Evolutionary conservation across 2,113 vertebrate species (phyloP), one percentile per base, ranked within the genome.

Genomic region (Castor canadensis): DNA sequence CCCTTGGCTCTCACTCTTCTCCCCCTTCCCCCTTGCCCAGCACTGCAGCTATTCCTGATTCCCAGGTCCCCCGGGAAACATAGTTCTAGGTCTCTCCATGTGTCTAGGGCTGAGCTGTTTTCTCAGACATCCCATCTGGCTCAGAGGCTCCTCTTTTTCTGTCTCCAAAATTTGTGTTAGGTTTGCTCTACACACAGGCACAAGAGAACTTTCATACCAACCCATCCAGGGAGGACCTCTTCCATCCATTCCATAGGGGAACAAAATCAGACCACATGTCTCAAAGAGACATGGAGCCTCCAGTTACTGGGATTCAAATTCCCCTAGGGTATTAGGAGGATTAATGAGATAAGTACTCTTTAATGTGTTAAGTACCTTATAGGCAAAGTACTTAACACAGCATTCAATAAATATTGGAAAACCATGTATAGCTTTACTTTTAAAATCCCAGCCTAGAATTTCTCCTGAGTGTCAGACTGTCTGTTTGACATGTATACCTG

Each of bases 311-410:
- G 52, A 75, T 73, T 77, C 76, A 71, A 85, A 49, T 60, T 22
- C 60, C n/a, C 30, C 49, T 72, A 45, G 54, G 62, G 24, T 7
- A 77, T 52, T 80, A 73, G 40, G 22, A 77, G n/a, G 28, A 22
- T 49, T 76, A 90, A 40, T 83, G 47, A 71, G 54, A 77, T 54
- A 90, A 94, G n/a, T 90, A 62, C n/a, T n/a, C n/a, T n/a, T n/a
- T n/a, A n/a, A n/a, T n/a, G n/a, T n/a, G n/a, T n/a, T n/a, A n/a
- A n/a, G n/a, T n/a, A n/a, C n/a, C n/a, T n/a, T n/a, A n/a, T n/a
- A 60, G 8, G 22, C 7, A 38, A 58, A 80, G 5, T 64, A 20
- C 35, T 64, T 62, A 19, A 76, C 32, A 73, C 9, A 40, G 49
- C 13, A 80, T 87, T 96, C 28, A 58, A 28, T 24, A 90, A 69